These are phyloP conservation scores for Tuta absoluta DNA, from an alignment of 2,888 invertebrate species.

Conservation along the genomic window DNA sequence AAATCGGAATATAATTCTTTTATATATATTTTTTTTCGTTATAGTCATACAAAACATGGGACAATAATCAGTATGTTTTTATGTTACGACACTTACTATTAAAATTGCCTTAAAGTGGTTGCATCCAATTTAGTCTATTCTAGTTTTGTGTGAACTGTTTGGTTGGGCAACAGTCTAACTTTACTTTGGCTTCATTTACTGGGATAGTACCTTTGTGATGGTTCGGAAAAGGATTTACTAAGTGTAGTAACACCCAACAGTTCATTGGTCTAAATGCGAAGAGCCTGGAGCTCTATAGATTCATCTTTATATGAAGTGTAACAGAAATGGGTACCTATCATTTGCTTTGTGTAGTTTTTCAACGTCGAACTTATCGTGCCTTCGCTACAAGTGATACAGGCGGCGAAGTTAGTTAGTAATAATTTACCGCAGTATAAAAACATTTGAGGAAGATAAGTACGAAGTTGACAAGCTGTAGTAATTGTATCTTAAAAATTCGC, in stretches of 20 bases:
- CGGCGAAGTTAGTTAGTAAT: too few relatives aligned
- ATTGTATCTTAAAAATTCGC: too few relatives aligned
- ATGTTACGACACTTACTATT: too few relatives aligned
- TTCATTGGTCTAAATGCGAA: conserved; percentile 44
- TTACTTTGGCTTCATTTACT: conserved; percentile 56
- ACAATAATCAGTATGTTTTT: conserved; percentile 7
- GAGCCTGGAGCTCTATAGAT: neutral
- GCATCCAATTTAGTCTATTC: neutral
- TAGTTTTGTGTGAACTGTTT: neutral
- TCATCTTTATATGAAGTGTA: conserved; percentile 6
- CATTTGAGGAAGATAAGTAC: too few relatives aligned
- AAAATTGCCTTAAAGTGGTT: neutral
- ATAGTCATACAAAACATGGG: neutral
- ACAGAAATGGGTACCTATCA: neutral
- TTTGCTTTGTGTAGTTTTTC: neutral
- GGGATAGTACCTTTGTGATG: conserved; percentile 42
- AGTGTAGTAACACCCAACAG: neutral
- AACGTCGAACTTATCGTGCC: too few relatives aligned
- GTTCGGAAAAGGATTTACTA: conserved; percentile 4
- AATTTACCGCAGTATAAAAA: too few relatives aligned
- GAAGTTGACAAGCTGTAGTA: too few relatives aligned
- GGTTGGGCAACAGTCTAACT: conserved; percentile 31
- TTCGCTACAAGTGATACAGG: too few relatives aligned
- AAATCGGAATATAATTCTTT: neutral
- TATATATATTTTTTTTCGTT: too few relatives aligned